Percentiles rank a stretch among this genome's conserved stretches.
Conservation (phyloP, 2,888 invertebrate genomes). For the Bursaphelenchus okinawaensis region DNA sequence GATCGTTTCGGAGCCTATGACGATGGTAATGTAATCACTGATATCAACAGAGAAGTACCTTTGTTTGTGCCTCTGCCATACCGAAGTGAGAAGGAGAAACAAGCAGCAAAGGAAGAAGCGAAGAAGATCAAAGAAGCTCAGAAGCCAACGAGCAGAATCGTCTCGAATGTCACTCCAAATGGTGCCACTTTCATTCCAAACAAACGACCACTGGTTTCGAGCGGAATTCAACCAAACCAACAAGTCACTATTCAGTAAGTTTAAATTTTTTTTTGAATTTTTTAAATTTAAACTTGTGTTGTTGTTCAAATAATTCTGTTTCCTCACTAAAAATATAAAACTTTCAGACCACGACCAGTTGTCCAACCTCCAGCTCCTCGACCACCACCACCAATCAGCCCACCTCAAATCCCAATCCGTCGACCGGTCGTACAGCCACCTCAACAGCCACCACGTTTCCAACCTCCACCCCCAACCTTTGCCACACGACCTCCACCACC, state of each 20-base stretch:
- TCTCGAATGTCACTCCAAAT: not conserved
- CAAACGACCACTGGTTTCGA: constrained; percentile 11
- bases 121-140: not conserved
- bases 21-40: constrained; percentile 33
- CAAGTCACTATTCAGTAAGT: constrained; percentile 19
- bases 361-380: constrained; percentile 11
- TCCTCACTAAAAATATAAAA: not conserved
- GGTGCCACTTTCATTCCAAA: not conserved
- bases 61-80: constrained; percentile 52
- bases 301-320: constrained; percentile 14
- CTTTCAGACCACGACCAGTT: constrained; percentile 12
- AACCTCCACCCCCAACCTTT: not conserved
- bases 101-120: constrained; percentile 11
- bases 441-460: constrained; percentile 12
- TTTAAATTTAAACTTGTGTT: not conserved
- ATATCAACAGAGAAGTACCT: constrained; percentile 40
- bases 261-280: not conserved
- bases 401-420: constrained; percentile 13
- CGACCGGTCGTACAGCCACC: constrained; percentile 13
- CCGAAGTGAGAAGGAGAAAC: constrained; percentile 36
- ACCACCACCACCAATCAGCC: constrained; percentile 14
- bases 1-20: constrained; percentile 51
- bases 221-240: constrained; percentile 5
- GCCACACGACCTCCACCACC: not conserved
- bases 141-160: not conserved